Evolutionary conservation across 2,113 vertebrate genomes (phyloP).

Genomic region (Barbus barbus): DNA sequence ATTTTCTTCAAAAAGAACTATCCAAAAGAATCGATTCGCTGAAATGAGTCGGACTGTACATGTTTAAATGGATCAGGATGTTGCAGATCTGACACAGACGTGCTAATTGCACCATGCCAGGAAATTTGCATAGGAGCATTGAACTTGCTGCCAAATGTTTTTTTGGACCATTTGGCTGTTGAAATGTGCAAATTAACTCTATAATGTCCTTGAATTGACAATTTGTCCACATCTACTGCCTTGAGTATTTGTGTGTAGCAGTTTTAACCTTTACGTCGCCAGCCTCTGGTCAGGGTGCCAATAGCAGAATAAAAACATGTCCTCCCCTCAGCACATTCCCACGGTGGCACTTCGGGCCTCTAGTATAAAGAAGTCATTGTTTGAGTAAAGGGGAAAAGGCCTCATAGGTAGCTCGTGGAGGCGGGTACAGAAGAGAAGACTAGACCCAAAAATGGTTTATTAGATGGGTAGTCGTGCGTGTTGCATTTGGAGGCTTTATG

Average conservation of each 20-base stretch:
- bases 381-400: constrained; percentile 11
- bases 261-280: constrained; percentile 26
- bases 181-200: constrained; percentile 10
- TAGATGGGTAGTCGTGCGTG: not conserved
- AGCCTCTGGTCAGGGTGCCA: not conserved
- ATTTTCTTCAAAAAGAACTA: not conserved
- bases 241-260: not conserved
- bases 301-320: constrained; percentile 30
- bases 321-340: constrained; percentile 35
- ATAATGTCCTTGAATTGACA: not conserved
- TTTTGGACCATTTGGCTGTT: constrained; percentile 35
- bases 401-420: constrained; percentile 17
- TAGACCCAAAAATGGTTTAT: not conserved
- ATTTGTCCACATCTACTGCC: not conserved
- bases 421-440: not conserved
- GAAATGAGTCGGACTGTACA: not conserved
- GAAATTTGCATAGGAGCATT: constrained; percentile 31
- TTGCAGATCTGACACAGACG: constrained; percentile 35
- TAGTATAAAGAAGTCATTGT: constrained; percentile 54
- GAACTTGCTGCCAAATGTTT: constrained; percentile 13
- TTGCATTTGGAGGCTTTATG: not conserved
- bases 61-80: constrained; percentile 4
- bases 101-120: constrained; percentile 39
- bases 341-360: constrained; percentile 33
- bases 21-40: not conserved